phyloP scores from a whole-genome alignment of 1,140 invertebrate genomes.

The Spodoptera litura region DNA sequence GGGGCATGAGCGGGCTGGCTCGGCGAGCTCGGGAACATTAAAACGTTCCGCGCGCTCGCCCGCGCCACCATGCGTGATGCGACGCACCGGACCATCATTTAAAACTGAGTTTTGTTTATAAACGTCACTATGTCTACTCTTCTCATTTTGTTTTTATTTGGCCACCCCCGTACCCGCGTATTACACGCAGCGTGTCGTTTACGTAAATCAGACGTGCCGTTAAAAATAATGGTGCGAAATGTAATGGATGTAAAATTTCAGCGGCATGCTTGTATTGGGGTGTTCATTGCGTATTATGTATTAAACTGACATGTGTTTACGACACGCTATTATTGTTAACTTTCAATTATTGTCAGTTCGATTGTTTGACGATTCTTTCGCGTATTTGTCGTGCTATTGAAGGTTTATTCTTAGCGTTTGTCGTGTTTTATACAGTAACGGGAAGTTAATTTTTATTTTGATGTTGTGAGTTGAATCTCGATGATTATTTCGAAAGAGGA shows the following conservation, averaged over 20 bases:
- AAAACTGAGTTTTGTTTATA: slow-evolving; percentile 79
- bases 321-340: slow-evolving; percentile 41
- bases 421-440: neutral
- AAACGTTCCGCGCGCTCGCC: slow-evolving; percentile 77
- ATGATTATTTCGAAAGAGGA: too few species aligned
- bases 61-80: slow-evolving; percentile 67
- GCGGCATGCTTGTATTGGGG: slow-evolving; percentile 56
- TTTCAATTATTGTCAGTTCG: slow-evolving; percentile 46
- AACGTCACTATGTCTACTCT: slow-evolving; percentile 64
- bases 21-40: slow-evolving; percentile 69
- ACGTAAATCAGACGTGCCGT: slow-evolving; percentile 68
- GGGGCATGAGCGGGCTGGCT: slow-evolving; percentile 63
- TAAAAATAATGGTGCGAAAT: slow-evolving; percentile 77
- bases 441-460: neutral
- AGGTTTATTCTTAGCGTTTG: neutral
- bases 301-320: slow-evolving; percentile 42
- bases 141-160: slow-evolving; percentile 60
- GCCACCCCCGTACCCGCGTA: slow-evolving; percentile 22
- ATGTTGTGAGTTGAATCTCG: too few species aligned
- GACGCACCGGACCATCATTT: slow-evolving; percentile 73
- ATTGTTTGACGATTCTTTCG: slow-evolving; percentile 36
- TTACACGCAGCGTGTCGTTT: slow-evolving; percentile 54
- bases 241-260: slow-evolving; percentile 65
- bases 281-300: slow-evolving; percentile 58
- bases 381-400: neutral